A percentile compares a stretch with the other conserved stretches of the same genome.
Evolutionary conservation across 2,888 invertebrate species (phyloP).

Genomic region (Perithous albicinctus): DNA sequence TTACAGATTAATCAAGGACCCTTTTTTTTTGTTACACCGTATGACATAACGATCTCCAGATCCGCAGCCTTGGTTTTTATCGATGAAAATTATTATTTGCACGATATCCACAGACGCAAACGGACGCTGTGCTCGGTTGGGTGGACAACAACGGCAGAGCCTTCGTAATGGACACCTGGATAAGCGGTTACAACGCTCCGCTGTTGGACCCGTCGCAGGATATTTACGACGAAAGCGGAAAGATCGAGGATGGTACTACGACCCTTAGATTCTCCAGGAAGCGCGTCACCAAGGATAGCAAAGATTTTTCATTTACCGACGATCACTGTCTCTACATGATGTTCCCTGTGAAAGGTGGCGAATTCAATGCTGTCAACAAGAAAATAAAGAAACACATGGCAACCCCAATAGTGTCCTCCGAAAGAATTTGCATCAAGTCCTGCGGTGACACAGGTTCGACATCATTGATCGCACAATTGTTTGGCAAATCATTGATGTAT

Average conservation of each 20-base stretch:
- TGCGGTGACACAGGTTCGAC: constrained; percentile 89
- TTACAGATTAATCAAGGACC: too few species aligned
- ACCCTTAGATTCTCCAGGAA: constrained; percentile 92
- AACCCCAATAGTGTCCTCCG: constrained; percentile 90
- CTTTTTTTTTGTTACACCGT: too few species aligned
- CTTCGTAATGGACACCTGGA: constrained; percentile 96
- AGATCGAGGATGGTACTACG: constrained; percentile 90
- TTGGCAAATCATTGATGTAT: neutral
- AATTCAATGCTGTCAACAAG: constrained; percentile 93
- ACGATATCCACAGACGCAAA: constrained; percentile 88
- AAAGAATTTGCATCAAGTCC: constrained; percentile 93
- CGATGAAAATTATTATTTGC: constrained; percentile 18
- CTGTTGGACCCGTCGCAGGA: constrained; percentile 91
- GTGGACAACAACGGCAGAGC: constrained; percentile 92
- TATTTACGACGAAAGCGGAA: constrained; percentile 89
- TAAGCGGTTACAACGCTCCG: constrained; percentile 92
- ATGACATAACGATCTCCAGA: neutral
- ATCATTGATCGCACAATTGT: constrained; percentile 69
- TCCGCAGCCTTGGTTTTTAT: neutral
- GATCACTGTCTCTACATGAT: constrained; percentile 94
- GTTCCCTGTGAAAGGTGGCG: constrained; percentile 94
- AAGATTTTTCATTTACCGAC: constrained; percentile 94
- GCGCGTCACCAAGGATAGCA: constrained; percentile 89
- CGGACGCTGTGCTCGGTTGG: constrained; percentile 96
- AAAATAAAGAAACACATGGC: constrained; percentile 92